Evolutionary conservation across 2,113 vertebrate species (phyloP), one percentile per base, ranked within the genome.

Genomic region (Plecturocebus donacophilus): DNA sequence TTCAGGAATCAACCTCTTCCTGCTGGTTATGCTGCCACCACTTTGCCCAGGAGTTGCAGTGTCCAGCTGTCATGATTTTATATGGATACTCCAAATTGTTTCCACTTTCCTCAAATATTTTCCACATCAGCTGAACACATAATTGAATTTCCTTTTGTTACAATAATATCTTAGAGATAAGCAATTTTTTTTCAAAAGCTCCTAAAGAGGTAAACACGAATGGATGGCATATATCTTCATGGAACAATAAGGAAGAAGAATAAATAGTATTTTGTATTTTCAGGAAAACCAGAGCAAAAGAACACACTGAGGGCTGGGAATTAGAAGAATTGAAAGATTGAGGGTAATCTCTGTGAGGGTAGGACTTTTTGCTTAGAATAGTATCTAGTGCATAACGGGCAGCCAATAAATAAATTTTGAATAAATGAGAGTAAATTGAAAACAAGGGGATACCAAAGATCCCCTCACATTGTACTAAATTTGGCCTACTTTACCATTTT

Each of bases 401-500:
- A 90, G 17, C 92, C 21, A 54, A 32, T 83, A 90, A 95, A 61
- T 88, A 80, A 73, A 81, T 76, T 85, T 88, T 71, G 49, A 96
- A 92, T 81, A 49, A 80, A 70, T 95, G 27, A 47, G 35, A 96
- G 20, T 71, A 95, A 83, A 94, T 64, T 90, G 42, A 87, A 87
- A 95, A 68, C 52, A 93, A 96, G 83, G 19, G 38, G 58, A 93
- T 84, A 75, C 56, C 40, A 91, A 92, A 76, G 54, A 89, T 64
- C 85, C 52, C 52, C 52, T 52, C 52, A 52, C 17, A 52, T 52
- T 52, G 52, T 52, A 17, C 52, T 52, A 93, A 94, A 84, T 89
- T 81, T 97, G 86, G 30, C 45, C 58, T 81, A n/a, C n/a, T 91
- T 83, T 83, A 75, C 54, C 13, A 91, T 94, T 92, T 96, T 91